These are phyloP conservation scores for Abramis brama DNA, from an alignment of 2,113 vertebrate genomes.

Conservation along the genomic window DNA sequence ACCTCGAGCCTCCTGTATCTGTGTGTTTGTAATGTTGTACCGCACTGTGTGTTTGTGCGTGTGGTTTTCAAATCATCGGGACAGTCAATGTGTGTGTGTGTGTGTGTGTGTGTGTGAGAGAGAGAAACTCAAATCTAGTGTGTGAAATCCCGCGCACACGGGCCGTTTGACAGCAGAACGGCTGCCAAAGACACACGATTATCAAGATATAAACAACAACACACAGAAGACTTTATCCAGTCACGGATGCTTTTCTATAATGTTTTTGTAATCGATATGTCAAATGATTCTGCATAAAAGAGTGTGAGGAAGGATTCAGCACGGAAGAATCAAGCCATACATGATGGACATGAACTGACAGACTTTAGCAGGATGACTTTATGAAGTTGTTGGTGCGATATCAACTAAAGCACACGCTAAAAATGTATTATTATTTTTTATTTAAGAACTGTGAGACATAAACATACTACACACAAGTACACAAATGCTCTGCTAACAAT, in stretches of 20 bases:
- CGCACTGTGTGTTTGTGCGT: neutral
- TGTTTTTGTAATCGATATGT: neutral
- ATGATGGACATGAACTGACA: constrained; percentile 43
- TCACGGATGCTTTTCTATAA: neutral
- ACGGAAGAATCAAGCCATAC: constrained; percentile 47
- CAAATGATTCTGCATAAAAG: neutral
- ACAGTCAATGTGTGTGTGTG: neutral
- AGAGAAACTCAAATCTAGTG: neutral
- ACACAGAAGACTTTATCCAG: constrained; percentile 31
- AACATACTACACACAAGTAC: constrained; percentile 1
- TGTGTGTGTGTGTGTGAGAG: neutral
- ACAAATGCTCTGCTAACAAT: neutral
- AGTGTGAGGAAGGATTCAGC: neutral
- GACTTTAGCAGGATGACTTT: neutral
- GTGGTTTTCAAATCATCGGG: neutral
- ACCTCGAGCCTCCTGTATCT: neutral
- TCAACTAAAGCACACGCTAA: constrained; percentile 2
- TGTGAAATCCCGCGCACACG: neutral
- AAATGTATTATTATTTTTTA: neutral
- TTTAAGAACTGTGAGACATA: neutral
- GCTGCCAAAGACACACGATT: constrained; percentile 70
- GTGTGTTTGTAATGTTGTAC: neutral
- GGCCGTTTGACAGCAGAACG: constrained; percentile 44
- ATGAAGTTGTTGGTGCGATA: constrained; percentile 19
- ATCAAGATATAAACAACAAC: constrained; percentile 25